phyloP scores from a whole-genome alignment of 2,113 vertebrate species.

The Hiodon tergisus region DNA sequence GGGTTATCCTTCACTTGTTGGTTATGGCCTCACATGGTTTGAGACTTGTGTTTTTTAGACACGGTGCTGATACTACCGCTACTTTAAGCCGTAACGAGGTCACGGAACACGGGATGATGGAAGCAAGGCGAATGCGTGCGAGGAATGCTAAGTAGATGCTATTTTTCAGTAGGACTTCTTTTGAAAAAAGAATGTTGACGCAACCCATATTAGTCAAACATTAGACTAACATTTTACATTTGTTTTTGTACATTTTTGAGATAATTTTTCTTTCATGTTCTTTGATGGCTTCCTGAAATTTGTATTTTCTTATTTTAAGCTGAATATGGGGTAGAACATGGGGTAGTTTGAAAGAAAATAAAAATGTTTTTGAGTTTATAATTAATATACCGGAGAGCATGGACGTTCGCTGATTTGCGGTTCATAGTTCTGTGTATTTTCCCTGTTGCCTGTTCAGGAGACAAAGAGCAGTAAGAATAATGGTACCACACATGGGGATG shows the following conservation, averaged over 20 bases:
- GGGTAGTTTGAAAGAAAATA: no score
- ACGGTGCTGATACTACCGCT: conserved; percentile 40
- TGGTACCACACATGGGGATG: no score
- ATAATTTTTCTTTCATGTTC: neutral
- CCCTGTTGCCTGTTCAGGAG: no score
- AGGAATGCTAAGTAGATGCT: conserved; percentile 41
- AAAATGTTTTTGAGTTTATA: no score
- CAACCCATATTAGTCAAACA: no score
- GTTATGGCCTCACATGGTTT: conserved; percentile 53
- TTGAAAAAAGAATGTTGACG: no score
- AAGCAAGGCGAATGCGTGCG: neutral
- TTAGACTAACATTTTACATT: neutral
- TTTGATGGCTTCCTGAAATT: conserved; percentile 17
- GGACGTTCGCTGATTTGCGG: no score
- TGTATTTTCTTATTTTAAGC: no score
- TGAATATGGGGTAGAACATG: no score
- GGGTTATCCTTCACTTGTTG: conserved; percentile 56
- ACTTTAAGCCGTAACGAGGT: conserved; percentile 50
- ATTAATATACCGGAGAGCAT: no score
- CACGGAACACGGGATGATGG: conserved; percentile 35
- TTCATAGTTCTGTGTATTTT: no score
- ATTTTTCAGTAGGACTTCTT: conserved; percentile 10
- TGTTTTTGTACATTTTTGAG: neutral
- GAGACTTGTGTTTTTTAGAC: conserved; percentile 46
- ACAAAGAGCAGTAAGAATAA: no score